Evolutionary conservation across 2,113 vertebrate species (phyloP), one percentile per base, ranked within the genome.

Genomic region (Tauraco erythrolophus): DNA sequence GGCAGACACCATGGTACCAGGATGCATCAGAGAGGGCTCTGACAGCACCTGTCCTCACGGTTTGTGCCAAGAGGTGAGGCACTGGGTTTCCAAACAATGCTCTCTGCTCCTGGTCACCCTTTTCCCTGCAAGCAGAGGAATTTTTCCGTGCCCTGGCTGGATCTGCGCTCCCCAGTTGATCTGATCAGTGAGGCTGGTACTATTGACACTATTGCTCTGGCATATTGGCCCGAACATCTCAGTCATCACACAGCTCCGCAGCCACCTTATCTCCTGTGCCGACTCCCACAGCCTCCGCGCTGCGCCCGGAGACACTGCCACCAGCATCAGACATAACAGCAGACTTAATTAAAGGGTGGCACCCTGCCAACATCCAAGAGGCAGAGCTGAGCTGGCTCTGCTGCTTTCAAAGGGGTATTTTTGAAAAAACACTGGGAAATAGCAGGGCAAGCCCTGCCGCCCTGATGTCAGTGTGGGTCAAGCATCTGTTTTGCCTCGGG

Each of bases 331-430:
- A 53, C 87, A n/a, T 8, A 82, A 37, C 84, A 82, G 80, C 77
- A 88, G 87, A 57, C 65, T 84, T 94, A 74, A 95, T 82, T 78
- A 91, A 21, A 87, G 96, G 57, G 35, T 50, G 93, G 92, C 89
- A 93, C 53, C 61, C 27, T 53, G 84, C 93, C 94, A 96, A 25
- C 88, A 69, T 33, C 68, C 91, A 80, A 81, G 91, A 88, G 95
- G 83, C 91, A 92, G 91, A 96, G 88, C 91, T 33, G 88, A 88
- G 91, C 93, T 65, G 79, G 58, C 89, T 80, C 53, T 0, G 12
- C 66, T 37, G 71, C 89, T 74, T 58, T 53, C 86, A 84, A 79
- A 78, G 18, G 39, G 66, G 16, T 17, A 27, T 19, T 87, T 81
- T 31, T 12, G 53, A 58, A 56, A 37, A 14, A 37, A 2, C 16